Base-by-base conservation (phyloP, 2,797 vertebrate species). In the Myiotriccus ornatus region DNA sequence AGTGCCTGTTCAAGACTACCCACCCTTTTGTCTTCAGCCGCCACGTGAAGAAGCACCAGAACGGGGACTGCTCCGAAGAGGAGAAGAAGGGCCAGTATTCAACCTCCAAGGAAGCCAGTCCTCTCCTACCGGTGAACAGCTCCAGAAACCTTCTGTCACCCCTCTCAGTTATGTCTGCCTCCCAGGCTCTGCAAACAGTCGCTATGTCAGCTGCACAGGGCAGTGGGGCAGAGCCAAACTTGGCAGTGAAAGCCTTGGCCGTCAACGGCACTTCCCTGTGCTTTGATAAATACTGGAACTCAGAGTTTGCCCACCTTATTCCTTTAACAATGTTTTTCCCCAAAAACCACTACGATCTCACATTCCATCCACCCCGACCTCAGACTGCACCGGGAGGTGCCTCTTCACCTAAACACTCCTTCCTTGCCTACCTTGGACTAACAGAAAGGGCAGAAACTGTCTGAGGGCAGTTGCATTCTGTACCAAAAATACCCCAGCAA, bases 1-100 rank as follows among this genome's bases (percentile, higher is more conserved):
- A 99, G 98, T 99, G 99, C 98, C 98, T 99, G 96, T 99, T 99
- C 98, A 99, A 99, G 98, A 99, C 99, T 98, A 99, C 99, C 87
- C 99, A 99, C 97, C 99, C 99, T 60, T 99, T 99, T 52, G 99
- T 99, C 98, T 99, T 99, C 98, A 99, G 98, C 98, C 99, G 99
- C 97, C 99, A 99, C 37, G 97, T 99, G 98, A 99, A 99, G 98
- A 99, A 99, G 98, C 99, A 99, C 98, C 99, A 99, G 98, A 98
- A 97, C 0, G 98, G 97, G 92, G 96, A 97, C 91, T 97, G 97
- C 91, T 84, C 97, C 3, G 95, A 94, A 64, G 97, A 97, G 97
- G 98, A 97, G 97, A 98, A 91, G 97, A 98, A 98, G 97, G 97
- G 97, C 89, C 97, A 92, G 74, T 95, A 97, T 39, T 67, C 97